Base-by-base conservation (phyloP, 2,113 vertebrate genomes). In the Toxotes chatareus region DNA sequence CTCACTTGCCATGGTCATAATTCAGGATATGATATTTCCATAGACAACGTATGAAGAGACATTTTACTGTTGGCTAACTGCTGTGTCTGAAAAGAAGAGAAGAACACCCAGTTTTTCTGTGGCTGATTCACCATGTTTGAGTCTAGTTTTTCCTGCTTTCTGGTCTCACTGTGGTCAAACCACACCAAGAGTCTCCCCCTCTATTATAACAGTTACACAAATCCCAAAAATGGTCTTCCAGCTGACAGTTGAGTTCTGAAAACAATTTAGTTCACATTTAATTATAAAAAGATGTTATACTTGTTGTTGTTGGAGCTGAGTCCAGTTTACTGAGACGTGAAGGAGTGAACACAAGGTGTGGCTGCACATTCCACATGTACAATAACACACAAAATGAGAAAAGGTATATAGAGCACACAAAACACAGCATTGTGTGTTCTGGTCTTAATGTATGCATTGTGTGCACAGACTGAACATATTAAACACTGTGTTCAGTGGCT, bases 21-120 rank as follows among this genome's bases (percentile, higher is more conserved):
- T 82, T 83, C 36, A 84, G 75, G 14, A n/a, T 32, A 38, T 70
- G 19, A 4, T 36, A 74, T 82, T 86, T 77, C 49, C 47, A 70
- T 84, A 49, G 46, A 60, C 16, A 27, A 42, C 23, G n/a, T 47
- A 36, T 16, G 27, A 38, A 78, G 14, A 74, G 27, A 57, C 55
- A 34, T 49, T 36, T 13, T 38, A 70, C 19, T 27, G 31, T 31
- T 17, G 62, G 53, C 14, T 8, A 47, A 53, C 51, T 74, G 19
- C 46, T 42, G 19, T 13, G 19, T 67, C 7, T 21, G 4, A 34
- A 23, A 74, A 16, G 47, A 13, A 68, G 4, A 34, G 46, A 31
- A 4, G 49, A 65, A 19, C 27, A 49, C 4, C 16, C 8, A 21
- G 0, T 69, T 42, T 57, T 44, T 34, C 27, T 64, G 16, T 38